Base-by-base conservation (phyloP, 2,888 invertebrate species). In the Philereme transversata region DNA sequence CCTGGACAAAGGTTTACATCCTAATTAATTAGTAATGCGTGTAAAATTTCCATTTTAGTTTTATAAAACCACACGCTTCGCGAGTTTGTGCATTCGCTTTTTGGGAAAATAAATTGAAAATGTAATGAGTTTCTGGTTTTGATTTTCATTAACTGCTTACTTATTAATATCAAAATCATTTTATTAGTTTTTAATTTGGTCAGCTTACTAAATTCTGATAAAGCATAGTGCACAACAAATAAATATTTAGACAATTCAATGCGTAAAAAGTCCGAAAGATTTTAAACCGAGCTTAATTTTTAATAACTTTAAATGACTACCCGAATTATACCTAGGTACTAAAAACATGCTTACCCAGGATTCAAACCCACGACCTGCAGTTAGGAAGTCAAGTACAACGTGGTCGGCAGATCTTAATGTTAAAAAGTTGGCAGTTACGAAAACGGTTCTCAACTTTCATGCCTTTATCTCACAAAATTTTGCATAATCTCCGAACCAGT, bases 11-110 rank as follows among this genome's bases (percentile, higher is more conserved):
- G 48, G 60, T 49, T 59, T 66, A 64, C 7, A 57, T 60, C 58
- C 69, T 74, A 72, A 75, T 77, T 77, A 77, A 76, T 75, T 70
- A 66, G 60, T 61, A 64, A 64, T 58, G 61, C 49, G 49, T 36
- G 63, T 67, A 60, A 66, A 64, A 69, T 74, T 68, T 67, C 9
- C 44, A 49, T 62, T 63, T 64, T 69, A 68, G 69, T 73, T 72
- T 70, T 68, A 67, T 62, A 50, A 67, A 71, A 66, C 56, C 55
- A 41, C 36, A 45, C 11, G 11, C 0, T 35, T 34, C 11, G 9
- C 10, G 46, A 40, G 48, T 41, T 34, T 49, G 43, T 35, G 10
- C 44, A 35, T 11, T 43, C 10, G 45, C 38, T 63, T 61, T 61
- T 50, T 35, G 33, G 48, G 22, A 44, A 51, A 62, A 52, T 58